phyloP scores from a whole-genome alignment of 2,797 vertebrate genomes.

The Eulemur rubriventer region DNA sequence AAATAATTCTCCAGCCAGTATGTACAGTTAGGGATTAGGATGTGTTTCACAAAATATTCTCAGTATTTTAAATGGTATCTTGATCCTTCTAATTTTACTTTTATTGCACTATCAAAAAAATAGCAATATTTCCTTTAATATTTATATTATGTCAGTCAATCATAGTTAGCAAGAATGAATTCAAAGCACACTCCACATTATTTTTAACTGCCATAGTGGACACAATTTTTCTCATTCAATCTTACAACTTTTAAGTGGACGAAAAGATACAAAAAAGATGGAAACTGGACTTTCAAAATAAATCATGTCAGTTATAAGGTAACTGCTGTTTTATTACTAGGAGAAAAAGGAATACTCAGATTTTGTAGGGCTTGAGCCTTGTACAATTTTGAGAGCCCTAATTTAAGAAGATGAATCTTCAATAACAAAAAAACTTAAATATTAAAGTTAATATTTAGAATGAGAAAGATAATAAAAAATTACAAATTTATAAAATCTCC shows the following conservation, averaged over 20 bases:
- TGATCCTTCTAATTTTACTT: slow-evolving; percentile 23
- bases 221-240: background rate
- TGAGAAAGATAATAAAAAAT: background rate
- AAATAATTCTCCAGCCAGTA: background rate
- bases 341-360: background rate
- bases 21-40: background rate
- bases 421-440: background rate
- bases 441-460: background rate
- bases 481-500: background rate
- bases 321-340: background rate
- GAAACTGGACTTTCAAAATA: background rate
- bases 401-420: background rate
- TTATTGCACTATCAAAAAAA: background rate
- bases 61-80: slow-evolving; percentile 35
- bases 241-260: background rate
- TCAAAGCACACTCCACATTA: background rate
- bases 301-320: background rate
- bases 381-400: background rate
- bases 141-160: slow-evolving; percentile 1
- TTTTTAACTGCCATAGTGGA: background rate
- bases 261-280: background rate
- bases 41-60: slow-evolving; percentile 19
- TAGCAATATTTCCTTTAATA: background rate
- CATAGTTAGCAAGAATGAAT: background rate
- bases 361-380: background rate